A percentile compares a stretch with the other conserved stretches of the same genome.
Evolutionary conservation across 2,888 invertebrate species (phyloP).

Genomic region (Spodoptera exigua): DNA sequence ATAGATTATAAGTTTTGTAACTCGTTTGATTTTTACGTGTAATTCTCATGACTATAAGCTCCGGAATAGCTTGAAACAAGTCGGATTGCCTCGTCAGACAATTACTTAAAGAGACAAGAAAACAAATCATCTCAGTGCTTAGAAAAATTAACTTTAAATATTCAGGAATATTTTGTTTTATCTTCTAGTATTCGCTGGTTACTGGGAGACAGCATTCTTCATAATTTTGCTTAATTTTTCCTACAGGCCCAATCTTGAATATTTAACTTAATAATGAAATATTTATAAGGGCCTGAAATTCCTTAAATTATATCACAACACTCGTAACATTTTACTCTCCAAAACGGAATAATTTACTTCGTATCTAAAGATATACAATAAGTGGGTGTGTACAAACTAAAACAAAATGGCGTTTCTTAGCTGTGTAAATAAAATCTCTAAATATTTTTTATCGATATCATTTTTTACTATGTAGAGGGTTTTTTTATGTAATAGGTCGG

Average conservation of each 20-base stretch:
- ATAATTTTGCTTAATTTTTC: constrained; percentile 14
- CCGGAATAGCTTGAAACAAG: too few relatives aligned
- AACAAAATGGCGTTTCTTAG: background rate
- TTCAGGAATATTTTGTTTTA: background rate
- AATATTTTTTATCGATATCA: too few relatives aligned
- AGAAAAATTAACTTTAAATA: constrained; percentile 1
- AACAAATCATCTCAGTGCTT: too few relatives aligned
- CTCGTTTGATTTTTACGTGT: too few relatives aligned
- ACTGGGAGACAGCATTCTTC: constrained; percentile 3
- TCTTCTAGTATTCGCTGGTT: too few relatives aligned
- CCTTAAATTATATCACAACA: constrained; percentile 42
- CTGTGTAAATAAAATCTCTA: constrained; percentile 5
- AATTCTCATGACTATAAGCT: too few relatives aligned
- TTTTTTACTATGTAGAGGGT: too few relatives aligned
- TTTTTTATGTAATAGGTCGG: too few relatives aligned
- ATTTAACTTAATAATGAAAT: constrained; percentile 51
- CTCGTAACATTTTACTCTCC: constrained; percentile 36
- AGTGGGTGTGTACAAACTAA: constrained; percentile 6
- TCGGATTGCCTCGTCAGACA: too few relatives aligned
- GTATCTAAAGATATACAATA: constrained; percentile 22
- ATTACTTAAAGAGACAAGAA: too few relatives aligned
- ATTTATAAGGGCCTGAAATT: constrained; percentile 50
- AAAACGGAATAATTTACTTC: constrained; percentile 45
- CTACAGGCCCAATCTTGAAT: constrained; percentile 38
- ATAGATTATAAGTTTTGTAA: too few relatives aligned